Conservation (phyloP, 2,113 vertebrate genomes). For the Pterophyllum scalare region DNA sequence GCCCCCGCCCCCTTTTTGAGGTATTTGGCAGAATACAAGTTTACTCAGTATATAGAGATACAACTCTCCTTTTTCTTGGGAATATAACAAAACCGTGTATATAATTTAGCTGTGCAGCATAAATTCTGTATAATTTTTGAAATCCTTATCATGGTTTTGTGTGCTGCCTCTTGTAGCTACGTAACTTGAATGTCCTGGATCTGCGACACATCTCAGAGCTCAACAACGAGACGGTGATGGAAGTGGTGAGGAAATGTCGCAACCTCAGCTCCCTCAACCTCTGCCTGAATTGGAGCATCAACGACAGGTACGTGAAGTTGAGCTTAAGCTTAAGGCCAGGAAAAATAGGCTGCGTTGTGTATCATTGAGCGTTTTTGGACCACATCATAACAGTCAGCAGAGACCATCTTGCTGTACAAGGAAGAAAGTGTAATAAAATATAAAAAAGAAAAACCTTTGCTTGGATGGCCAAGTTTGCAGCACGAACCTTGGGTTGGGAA, state of each 20-base stretch:
- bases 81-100: constrained; percentile 6
- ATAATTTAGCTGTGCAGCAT: constrained; percentile 7
- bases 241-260: constrained; percentile 96
- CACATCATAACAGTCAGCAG: too few species aligned
- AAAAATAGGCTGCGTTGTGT: not conserved
- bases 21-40: not conserved
- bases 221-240: constrained; percentile 98
- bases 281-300: constrained; percentile 99
- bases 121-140: not conserved
- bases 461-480: not conserved
- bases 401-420: not conserved
- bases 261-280: constrained; percentile 97
- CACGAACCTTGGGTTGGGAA: not conserved
- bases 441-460: not conserved
- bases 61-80: not conserved
- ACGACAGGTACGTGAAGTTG: constrained; percentile 88
- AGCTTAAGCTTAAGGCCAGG: not conserved
- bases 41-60: not conserved
- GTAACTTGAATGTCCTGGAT: constrained; percentile 93
- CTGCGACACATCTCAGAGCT: constrained; percentile 98
- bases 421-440: not conserved
- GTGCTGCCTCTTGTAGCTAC: constrained; percentile 81
- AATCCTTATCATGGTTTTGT: not conserved
- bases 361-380: not conserved
- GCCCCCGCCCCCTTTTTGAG: not conserved